Conservation (phyloP, 2,113 vertebrate genomes). For the Arvicanthis niloticus region DNA sequence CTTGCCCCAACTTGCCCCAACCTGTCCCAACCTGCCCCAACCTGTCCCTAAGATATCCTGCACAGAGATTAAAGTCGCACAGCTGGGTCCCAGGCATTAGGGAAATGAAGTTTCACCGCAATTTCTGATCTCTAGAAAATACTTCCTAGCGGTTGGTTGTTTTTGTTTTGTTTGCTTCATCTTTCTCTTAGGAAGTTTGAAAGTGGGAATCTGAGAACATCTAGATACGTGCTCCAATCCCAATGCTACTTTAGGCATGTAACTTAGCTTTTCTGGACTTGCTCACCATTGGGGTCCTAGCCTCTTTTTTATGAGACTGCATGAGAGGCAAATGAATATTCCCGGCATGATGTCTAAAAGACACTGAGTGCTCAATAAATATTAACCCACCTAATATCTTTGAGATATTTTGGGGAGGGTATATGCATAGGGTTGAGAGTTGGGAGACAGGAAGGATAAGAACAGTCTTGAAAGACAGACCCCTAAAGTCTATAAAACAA, state of each 20-base stretch:
- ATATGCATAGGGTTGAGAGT: not conserved
- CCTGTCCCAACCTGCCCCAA: not conserved
- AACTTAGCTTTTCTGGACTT: conserved; percentile 1
- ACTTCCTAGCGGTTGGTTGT: not conserved
- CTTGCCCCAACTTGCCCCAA: not conserved
- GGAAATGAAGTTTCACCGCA: not conserved
- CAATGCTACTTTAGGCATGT: not conserved
- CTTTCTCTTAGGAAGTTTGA: not conserved
- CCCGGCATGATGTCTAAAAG: not conserved
- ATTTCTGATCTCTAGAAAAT: not conserved
- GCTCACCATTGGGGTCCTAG: fast-evolving
- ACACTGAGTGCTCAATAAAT: not conserved
- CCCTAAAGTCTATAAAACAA: not conserved
- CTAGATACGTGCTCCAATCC: not conserved
- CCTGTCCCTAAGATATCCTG: not conserved
- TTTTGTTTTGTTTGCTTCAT: no score
- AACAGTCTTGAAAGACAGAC: not conserved
- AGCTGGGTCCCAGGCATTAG: not conserved
- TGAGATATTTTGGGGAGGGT: not conserved
- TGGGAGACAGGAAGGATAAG: not conserved
- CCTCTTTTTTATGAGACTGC: not conserved
- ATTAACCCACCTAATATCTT: not conserved
- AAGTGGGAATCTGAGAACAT: not conserved
- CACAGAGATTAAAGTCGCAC: not conserved
- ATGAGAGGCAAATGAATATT: not conserved